Base-by-base conservation (phyloP, 2,888 invertebrate species). In the Sphaerophoria rueppellii region DNA sequence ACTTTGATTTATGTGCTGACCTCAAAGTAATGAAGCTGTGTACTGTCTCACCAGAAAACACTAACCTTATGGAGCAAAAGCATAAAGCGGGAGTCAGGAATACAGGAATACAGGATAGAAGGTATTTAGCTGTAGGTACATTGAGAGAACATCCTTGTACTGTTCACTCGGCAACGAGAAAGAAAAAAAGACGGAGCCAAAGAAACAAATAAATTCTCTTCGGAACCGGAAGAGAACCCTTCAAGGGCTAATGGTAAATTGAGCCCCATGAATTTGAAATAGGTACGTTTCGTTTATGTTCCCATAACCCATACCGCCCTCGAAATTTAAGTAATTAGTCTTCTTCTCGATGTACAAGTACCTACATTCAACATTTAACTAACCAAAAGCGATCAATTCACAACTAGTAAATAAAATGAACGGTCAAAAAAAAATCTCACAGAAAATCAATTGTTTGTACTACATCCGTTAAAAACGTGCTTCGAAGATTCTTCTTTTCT, bases 1-100 rank as follows among this genome's bases (percentile, higher is more conserved):
- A 86, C 86, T 86, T 86, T 86, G 86, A 86, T 86, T 86, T 86
- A 86, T 86, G 86, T 74, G 70, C 86, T 82, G 82, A 82, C 86
- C 86, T 86, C 86, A 74, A 71, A 71, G 82, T 82, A 86, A 86
- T 86, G 82, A 86, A 86, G 82, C 82, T 82, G 86, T 85, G 72
- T 81, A 81, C 72, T 77, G 85, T 77, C 85, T 81, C 70, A 80
- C 60, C 67, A 70, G 70, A 63, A 52, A 74, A 71, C 37, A 63
- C 43, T 60, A 54, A n/a, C 52, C 43, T 60, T 63, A 75, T 70
- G 58, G 6, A 65, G 61, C 14, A 70, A 61, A 75, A 65, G 67
- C 58, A 71, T 67, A 61, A 50, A 72, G 16, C 65, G 43, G 57
- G 72, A 76, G 50, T 54, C 61, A 72, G 79, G n/a, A n/a, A n/a